Evolutionary conservation across 2,113 vertebrate genomes (phyloP).

Genomic region (Sinocyclocheilus anshuiensis): DNA sequence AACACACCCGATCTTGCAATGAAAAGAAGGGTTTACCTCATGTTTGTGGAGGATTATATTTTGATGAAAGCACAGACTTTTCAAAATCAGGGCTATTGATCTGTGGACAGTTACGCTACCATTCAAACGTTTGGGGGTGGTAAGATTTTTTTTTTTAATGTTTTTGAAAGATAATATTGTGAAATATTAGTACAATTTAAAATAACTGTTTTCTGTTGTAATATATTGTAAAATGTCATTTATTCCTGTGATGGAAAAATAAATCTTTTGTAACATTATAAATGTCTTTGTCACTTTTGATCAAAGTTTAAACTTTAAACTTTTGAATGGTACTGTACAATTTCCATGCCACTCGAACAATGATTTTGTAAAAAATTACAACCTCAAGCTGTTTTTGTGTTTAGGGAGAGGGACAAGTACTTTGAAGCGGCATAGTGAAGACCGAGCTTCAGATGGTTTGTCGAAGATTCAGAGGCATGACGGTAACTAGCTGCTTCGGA

Average conservation of each 20-base stretch:
- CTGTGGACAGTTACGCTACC: not conserved
- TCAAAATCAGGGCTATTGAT: not conserved
- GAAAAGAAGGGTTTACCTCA: not conserved
- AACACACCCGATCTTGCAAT: not conserved
- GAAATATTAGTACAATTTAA: not conserved
- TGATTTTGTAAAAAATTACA: not conserved
- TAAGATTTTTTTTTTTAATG: not conserved
- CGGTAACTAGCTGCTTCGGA: constrained; percentile 50
- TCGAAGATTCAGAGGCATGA: constrained; percentile 73
- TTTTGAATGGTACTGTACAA: not conserved
- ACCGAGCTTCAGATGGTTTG: constrained; percentile 54
- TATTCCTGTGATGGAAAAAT: not conserved
- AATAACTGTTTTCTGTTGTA: not conserved
- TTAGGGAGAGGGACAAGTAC: constrained; percentile 43
- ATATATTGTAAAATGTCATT: not conserved
- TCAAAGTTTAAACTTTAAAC: not conserved
- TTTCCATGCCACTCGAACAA: not conserved
- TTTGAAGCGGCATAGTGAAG: constrained; percentile 71
- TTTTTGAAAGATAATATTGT: not conserved
- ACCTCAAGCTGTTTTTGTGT: not conserved
- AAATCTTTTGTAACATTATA: too few relatives aligned
- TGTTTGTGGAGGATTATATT: not conserved
- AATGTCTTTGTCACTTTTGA: not conserved
- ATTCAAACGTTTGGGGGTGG: not conserved
- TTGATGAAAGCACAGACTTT: not conserved